A percentile compares a stretch with the other conserved stretches of the same genome.
phyloP scores from a whole-genome alignment of 1,140 invertebrate species.

The Pachypeltis micranthus region DNA sequence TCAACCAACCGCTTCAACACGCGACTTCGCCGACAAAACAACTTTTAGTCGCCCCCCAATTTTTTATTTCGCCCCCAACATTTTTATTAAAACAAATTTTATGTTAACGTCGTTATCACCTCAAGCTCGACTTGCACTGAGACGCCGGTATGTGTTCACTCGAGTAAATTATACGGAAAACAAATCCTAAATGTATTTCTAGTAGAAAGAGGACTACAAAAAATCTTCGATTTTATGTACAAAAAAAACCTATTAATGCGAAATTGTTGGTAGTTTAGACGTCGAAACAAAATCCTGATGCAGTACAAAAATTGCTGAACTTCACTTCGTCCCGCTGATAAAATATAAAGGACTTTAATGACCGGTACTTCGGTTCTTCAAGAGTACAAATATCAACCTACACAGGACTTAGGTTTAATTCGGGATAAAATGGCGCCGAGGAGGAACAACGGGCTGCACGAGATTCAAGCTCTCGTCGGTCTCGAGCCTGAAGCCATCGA shows the following conservation, averaged over 20 bases:
- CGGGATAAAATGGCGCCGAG: conserved; percentile 16
- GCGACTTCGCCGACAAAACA: background rate
- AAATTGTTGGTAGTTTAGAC: conserved; percentile 14
- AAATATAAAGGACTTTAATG: conserved; percentile 11
- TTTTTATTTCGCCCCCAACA: background rate
- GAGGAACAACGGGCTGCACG: conserved; percentile 17
- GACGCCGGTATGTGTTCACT: conserved; percentile 26
- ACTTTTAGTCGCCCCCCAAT: background rate
- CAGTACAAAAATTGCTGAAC: conserved; percentile 18
- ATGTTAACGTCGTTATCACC: conserved; percentile 5
- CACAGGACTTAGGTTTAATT: conserved; percentile 16
- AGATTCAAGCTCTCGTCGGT: conserved; percentile 7
- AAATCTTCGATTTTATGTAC: conserved; percentile 1
- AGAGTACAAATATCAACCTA: conserved; percentile 19
- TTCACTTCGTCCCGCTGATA: conserved; percentile 11
- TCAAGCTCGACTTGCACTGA: conserved; percentile 19
- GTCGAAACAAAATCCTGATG: conserved; percentile 18
- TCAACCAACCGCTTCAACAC: background rate
- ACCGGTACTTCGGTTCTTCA: conserved; percentile 17
- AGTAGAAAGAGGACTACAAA: background rate
- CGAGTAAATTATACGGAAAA: conserved; percentile 4
- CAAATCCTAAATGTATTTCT: background rate
- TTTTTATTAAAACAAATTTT: conserved; percentile 3
- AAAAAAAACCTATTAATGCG: background rate
- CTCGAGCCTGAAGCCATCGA: conserved; percentile 5